These are phyloP conservation scores for Ochotona curzoniae DNA, from an alignment of 2,113 vertebrate species.

Conservation along the genomic window DNA sequence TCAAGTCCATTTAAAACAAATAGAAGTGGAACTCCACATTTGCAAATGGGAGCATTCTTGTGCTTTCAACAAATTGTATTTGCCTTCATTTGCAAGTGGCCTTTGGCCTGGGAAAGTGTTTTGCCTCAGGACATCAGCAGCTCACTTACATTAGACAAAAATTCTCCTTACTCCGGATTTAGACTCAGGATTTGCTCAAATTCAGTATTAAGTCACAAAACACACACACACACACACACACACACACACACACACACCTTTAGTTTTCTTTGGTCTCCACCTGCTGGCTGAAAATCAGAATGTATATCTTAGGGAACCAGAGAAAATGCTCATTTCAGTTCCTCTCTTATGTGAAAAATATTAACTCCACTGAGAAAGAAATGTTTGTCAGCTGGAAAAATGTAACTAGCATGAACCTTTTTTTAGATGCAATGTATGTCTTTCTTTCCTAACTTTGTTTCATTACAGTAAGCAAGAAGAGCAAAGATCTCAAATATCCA, in stretches of 20 bases:
- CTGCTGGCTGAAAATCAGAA: constrained; percentile 70
- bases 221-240: too few species aligned
- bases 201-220: background rate
- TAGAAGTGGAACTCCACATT: too few species aligned
- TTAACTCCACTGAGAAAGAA: background rate
- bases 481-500: background rate
- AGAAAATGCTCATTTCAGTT: background rate
- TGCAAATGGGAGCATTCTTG: background rate
- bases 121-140: background rate
- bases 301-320: background rate
- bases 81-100: constrained; percentile 1
- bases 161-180: background rate
- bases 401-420: background rate
- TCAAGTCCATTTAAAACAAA: too few species aligned
- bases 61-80: background rate
- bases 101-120: background rate
- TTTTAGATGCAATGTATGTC: background rate
- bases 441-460: background rate
- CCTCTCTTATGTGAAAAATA: background rate
- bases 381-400: background rate
- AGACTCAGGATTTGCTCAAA: background rate
- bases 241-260: background rate
- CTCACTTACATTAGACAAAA: background rate
- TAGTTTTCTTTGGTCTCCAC: constrained; percentile 60
- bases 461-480: background rate